Percentiles rank a stretch among this genome's conserved stretches.
phyloP scores from a whole-genome alignment of 2,888 invertebrate genomes.

The Sarcophaga rosellei region DNA sequence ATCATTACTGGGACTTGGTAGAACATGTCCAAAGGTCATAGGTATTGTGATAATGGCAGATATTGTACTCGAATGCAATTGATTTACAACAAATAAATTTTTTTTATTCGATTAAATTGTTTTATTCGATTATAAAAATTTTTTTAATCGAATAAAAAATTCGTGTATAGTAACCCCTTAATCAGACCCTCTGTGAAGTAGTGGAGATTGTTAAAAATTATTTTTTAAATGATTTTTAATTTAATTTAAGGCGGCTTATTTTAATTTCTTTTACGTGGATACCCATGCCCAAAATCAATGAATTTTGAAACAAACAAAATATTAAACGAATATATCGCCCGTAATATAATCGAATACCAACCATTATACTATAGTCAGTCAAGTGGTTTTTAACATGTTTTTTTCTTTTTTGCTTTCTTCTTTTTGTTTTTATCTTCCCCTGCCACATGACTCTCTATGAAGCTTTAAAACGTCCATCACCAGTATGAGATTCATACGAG shows the following conservation, averaged over 20 bases:
- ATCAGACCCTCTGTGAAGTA: no score
- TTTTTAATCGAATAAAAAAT: no score
- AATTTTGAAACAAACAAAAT: slow-evolving; percentile 14
- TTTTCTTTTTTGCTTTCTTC: neutral
- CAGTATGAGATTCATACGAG: neutral
- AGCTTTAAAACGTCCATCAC: neutral
- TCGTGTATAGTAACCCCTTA: no score
- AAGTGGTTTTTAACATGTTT: slow-evolving; percentile 21
- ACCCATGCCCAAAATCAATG: neutral
- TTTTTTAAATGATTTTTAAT: neutral
- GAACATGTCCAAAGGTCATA: no score
- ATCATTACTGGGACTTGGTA: no score
- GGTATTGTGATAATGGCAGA: no score
- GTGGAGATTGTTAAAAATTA: neutral
- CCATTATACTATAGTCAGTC: neutral
- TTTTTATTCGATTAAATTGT: no score
- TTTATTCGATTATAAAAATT: no score
- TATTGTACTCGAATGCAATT: no score
- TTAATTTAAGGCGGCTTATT: neutral
- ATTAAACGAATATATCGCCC: neutral
- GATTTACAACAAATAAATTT: no score
- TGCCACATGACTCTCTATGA: neutral
- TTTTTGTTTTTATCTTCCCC: neutral
- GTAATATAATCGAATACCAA: neutral
- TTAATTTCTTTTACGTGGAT: neutral